A percentile compares a stretch with the other conserved stretches of the same genome.
Evolutionary conservation across 2,797 vertebrate species (phyloP).

Genomic region (Catamblyrhynchus diadema): DNA sequence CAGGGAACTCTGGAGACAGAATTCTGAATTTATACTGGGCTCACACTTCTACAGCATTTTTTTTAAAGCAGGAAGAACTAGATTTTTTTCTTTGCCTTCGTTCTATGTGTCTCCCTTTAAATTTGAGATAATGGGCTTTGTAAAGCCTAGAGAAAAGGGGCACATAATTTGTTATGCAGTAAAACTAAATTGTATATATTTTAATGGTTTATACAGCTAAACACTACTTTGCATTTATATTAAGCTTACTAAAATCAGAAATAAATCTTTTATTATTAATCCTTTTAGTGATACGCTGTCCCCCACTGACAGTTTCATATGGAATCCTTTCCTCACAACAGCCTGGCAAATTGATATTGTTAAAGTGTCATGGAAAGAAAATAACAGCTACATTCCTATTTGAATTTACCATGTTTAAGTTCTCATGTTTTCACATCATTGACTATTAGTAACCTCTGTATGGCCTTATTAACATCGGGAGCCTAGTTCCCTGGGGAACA

Average conservation of each 20-base stretch:
- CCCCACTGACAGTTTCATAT: background rate
- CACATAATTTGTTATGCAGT: background rate
- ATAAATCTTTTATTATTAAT: background rate
- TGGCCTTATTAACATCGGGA: too few relatives aligned
- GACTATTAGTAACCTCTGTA: too few relatives aligned
- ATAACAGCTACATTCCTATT: background rate
- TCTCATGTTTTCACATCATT: background rate
- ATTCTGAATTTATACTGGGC: conserved; percentile 20
- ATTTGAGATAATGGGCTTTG: background rate
- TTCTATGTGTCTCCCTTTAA: background rate
- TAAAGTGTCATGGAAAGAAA: background rate
- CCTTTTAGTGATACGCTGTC: background rate
- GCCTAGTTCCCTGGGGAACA: too few relatives aligned
- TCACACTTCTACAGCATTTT: background rate
- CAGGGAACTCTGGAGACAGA: conserved; percentile 31
- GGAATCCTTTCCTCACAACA: background rate
- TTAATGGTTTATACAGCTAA: background rate
- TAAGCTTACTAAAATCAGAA: background rate
- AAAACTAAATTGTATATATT: background rate
- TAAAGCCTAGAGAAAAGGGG: background rate
- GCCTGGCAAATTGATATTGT: background rate
- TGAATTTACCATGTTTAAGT: background rate
- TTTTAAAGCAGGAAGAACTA: background rate
- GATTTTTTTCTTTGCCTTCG: background rate
- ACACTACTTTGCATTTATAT: background rate